phyloP scores from a whole-genome alignment of 1,140 invertebrate species.

The Pseudoatta argentina region DNA sequence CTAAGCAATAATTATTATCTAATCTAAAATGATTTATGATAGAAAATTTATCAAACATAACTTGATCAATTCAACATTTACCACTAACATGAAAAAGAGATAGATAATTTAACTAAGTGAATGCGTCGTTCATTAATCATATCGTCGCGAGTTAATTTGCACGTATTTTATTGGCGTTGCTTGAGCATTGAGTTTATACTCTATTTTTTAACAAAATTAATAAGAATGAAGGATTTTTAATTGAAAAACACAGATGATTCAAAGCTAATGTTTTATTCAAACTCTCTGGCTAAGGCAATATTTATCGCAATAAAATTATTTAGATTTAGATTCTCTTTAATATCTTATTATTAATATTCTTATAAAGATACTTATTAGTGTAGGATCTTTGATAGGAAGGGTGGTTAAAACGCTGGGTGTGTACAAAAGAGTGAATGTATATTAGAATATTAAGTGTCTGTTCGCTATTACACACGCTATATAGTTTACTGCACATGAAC shows the following conservation, averaged over 20 bases:
- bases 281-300: no score
- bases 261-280: constrained; percentile 12
- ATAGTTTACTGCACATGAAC: no score
- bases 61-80: constrained; percentile 17
- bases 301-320: no score
- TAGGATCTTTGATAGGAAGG: no score
- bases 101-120: constrained; percentile 17
- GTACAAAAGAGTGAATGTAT: no score
- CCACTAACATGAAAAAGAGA: no score
- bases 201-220: constrained; percentile 8
- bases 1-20: not conserved
- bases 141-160: not conserved
- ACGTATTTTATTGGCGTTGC: not conserved
- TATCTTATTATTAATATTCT: no score
- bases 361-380: no score
- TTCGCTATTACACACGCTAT: no score
- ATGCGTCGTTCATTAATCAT: constrained; percentile 26
- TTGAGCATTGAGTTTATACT: not conserved
- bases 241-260: constrained; percentile 16
- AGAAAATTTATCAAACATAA: not conserved
- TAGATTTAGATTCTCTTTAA: no score
- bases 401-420: no score
- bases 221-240: not conserved
- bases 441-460: no score
- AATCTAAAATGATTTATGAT: constrained; percentile 22